Percentiles rank a stretch among this genome's conserved stretches.
These are phyloP conservation scores for Podarcis lilfordi DNA, from an alignment of 2,797 vertebrate species.

Conservation along the genomic window DNA sequence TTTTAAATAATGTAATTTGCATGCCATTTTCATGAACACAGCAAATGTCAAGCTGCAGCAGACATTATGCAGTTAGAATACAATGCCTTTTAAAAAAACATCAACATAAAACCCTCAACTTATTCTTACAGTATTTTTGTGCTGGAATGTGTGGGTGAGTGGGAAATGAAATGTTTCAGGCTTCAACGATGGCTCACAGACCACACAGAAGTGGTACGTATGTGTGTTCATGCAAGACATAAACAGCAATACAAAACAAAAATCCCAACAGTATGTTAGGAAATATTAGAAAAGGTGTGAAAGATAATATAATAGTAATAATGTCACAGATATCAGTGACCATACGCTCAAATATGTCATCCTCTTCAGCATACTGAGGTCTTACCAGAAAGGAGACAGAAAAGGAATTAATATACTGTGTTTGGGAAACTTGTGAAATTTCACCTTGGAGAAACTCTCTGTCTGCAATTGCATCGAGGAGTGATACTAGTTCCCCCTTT, in stretches of 20 bases:
- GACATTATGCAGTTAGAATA: background rate
- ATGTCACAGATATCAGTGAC: background rate
- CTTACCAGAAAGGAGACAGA: background rate
- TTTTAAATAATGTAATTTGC: background rate
- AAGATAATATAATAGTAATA: background rate
- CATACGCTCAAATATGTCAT: background rate
- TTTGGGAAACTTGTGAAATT: background rate
- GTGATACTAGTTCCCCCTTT: background rate
- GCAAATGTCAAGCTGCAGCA: background rate
- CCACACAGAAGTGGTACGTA: background rate
- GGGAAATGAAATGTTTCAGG: background rate
- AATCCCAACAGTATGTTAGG: background rate
- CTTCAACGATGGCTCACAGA: background rate
- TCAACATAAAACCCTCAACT: too few relatives aligned
- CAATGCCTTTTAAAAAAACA: background rate
- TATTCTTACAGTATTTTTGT: background rate
- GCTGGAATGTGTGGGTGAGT: too few relatives aligned
- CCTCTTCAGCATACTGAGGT: background rate
- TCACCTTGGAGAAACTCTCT: background rate
- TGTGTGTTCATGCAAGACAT: background rate
- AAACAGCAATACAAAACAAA: background rate
- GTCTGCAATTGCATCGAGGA: background rate
- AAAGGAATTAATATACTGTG: background rate
- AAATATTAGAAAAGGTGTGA: background rate
- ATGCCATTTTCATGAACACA: background rate